A percentile compares a stretch with the other conserved stretches of the same genome.
Evolutionary conservation across 2,113 vertebrate genomes (phyloP).

Genomic region (Eupsittula cactorum): DNA sequence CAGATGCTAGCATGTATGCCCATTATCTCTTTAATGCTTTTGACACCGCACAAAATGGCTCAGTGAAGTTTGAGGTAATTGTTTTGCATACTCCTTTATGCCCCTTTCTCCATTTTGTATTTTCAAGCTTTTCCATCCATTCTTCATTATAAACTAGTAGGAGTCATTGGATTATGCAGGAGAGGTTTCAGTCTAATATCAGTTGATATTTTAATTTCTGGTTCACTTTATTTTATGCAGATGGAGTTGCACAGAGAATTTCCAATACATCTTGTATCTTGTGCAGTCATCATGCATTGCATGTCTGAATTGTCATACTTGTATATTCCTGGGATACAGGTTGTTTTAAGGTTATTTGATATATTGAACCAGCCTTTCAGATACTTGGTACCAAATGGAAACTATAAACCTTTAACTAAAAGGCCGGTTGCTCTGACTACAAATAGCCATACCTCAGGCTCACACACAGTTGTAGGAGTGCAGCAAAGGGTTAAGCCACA

Average conservation of each 20-base stretch:
- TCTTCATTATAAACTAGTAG: neutral
- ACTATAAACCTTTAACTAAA: neutral
- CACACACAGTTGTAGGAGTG: neutral
- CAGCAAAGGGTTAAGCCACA: neutral
- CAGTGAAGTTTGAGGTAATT: conserved; percentile 95
- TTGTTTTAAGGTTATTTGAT: neutral
- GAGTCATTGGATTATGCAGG: neutral
- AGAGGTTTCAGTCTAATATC: neutral
- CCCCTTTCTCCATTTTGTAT: neutral
- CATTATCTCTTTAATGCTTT: conserved; percentile 98
- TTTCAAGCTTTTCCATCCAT: neutral
- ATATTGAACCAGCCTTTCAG: neutral
- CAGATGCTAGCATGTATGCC: conserved; percentile 95
- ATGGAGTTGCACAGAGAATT: neutral
- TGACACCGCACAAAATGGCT: conserved; percentile 88
- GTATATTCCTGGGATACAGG: neutral
- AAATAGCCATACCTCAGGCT: neutral
- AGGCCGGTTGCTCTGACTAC: neutral
- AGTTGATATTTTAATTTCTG: neutral
- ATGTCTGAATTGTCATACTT: neutral
- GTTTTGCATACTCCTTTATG: neutral
- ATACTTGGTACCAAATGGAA: neutral
- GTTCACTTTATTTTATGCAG: neutral
- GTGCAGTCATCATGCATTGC: neutral
- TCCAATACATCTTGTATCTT: neutral